Evolutionary conservation across 1,140 invertebrate genomes (phyloP).

Genomic region (Eufriesea mexicana): DNA sequence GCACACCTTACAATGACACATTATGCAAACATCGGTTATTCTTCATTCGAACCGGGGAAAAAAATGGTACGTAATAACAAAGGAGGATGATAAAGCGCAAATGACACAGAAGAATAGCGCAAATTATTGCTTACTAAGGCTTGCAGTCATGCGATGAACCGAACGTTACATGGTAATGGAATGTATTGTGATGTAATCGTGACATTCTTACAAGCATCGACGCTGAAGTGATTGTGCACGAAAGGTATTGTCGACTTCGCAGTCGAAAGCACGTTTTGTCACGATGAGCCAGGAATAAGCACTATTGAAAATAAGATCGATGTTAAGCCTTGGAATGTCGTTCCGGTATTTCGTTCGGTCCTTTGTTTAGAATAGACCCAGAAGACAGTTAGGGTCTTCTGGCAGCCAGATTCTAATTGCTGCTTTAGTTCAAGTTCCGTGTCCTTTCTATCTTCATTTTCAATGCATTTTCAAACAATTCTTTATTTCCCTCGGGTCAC

Average conservation of each 20-base stretch:
- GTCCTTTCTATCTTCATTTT: too few relatives aligned
- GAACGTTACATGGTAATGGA: not conserved
- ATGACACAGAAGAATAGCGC: not conserved
- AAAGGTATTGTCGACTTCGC: not conserved
- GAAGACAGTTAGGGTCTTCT: too few relatives aligned
- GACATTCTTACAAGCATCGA: not conserved
- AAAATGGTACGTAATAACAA: not conserved
- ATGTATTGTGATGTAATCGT: slow-evolving; percentile 14
- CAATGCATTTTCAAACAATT: too few relatives aligned
- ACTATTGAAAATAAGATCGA: not conserved
- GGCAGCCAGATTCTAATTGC: too few relatives aligned
- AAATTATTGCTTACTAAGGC: slow-evolving; percentile 2
- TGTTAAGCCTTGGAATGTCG: too few relatives aligned
- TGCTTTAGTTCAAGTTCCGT: too few relatives aligned
- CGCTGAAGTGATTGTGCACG: not conserved
- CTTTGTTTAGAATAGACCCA: too few relatives aligned
- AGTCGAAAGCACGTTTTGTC: not conserved
- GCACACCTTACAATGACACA: not conserved
- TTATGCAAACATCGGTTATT: not conserved
- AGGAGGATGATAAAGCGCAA: not conserved
- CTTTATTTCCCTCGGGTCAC: too few relatives aligned
- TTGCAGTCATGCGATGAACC: not conserved
- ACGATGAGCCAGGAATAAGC: not conserved
- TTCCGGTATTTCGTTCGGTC: too few relatives aligned
- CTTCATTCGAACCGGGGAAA: not conserved